Conservation (phyloP, 1,140 invertebrate genomes). For the Apolygus lucorum region DNA sequence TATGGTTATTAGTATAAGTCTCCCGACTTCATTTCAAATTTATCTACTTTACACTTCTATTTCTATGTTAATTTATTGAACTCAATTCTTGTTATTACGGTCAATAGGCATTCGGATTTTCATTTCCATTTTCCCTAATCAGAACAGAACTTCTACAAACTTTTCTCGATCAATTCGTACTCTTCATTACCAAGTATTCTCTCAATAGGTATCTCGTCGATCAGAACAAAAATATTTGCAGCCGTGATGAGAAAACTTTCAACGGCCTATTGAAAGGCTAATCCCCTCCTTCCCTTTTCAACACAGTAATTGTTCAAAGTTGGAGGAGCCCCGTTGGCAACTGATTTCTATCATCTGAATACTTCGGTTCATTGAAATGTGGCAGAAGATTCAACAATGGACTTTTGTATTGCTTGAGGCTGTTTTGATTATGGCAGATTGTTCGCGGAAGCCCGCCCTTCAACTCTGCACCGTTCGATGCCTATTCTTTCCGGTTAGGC, state of each 20-base stretch:
- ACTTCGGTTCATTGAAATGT: slow-evolving; percentile 2
- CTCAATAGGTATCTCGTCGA: no score
- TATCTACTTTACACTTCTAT: no score
- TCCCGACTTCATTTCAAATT: no score
- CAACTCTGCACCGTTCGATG: background rate
- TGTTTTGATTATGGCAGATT: slow-evolving; percentile 16
- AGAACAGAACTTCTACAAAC: no score
- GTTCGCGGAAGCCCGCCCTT: background rate
- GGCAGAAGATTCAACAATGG: slow-evolving; percentile 7
- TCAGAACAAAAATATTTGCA: no score
- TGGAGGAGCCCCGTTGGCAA: background rate
- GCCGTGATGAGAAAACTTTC: background rate
- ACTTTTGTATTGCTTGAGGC: background rate
- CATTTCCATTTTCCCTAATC: no score
- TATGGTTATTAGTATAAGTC: no score
- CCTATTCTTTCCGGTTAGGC: slow-evolving; percentile 15
- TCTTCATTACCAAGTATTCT: no score
- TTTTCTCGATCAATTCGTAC: no score
- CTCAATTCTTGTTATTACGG: no score
- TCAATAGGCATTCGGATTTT: no score
- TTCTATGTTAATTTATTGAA: no score
- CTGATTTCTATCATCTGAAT: slow-evolving; percentile 11
- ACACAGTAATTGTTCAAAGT: background rate
- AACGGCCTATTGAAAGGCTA: background rate
- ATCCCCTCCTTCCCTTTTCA: background rate